Percentiles rank a stretch among this genome's conserved stretches.
These are phyloP conservation scores for Leptopilina syphax DNA, from an alignment of 2,888 invertebrate genomes.

Conservation along the genomic window DNA sequence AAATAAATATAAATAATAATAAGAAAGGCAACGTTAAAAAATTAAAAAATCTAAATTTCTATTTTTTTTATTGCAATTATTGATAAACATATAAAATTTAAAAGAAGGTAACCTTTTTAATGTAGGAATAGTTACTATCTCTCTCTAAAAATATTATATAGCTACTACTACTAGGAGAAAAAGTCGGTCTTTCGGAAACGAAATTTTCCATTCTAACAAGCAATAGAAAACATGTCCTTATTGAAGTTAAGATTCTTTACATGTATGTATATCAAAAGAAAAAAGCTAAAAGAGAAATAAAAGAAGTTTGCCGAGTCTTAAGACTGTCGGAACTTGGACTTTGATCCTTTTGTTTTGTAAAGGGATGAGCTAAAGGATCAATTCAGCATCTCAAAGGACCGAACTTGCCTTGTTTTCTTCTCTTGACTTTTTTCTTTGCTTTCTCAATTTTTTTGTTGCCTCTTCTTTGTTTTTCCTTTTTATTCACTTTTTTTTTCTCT, in stretches of 20 bases:
- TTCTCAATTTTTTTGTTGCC: conserved; percentile 31
- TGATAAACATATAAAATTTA: no score
- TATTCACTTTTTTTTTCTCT: conserved; percentile 48
- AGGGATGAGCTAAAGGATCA: conserved; percentile 65
- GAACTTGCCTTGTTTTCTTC: conserved; percentile 53
- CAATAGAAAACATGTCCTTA: conserved; percentile 18
- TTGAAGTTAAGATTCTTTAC: conserved; percentile 24
- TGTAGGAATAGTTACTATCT: no score
- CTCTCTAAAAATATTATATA: no score
- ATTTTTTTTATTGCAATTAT: no score
- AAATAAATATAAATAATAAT: no score
- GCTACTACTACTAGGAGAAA: neutral
- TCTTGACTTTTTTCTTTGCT: conserved; percentile 38
- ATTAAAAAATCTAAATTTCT: no score
- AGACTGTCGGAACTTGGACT: conserved; percentile 60
- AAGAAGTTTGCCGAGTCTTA: conserved; percentile 48
- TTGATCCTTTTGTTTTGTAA: conserved; percentile 66
- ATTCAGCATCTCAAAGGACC: conserved; percentile 66
- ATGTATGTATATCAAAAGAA: conserved; percentile 23
- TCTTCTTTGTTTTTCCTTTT: conserved; percentile 42
- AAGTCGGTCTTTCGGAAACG: neutral
- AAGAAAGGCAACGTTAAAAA: no score
- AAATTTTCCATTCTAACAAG: conserved; percentile 4
- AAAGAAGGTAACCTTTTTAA: no score
- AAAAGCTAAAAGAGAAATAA: neutral